Evolutionary conservation across 2,797 vertebrate species (phyloP).

Genomic region (Oophaga sylvatica): DNA sequence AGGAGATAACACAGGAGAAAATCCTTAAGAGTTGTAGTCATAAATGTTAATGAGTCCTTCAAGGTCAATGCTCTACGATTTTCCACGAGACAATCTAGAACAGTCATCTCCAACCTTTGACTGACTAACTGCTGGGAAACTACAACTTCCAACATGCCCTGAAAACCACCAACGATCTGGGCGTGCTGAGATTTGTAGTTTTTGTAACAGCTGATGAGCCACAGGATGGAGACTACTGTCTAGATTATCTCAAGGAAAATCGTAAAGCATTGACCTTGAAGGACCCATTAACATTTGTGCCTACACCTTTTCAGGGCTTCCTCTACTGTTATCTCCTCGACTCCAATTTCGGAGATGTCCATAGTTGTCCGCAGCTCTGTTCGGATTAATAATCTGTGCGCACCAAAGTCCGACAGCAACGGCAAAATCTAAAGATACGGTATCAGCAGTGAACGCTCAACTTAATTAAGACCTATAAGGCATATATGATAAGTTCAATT

Average conservation of each 20-base stretch:
- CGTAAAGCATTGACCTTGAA: not conserved
- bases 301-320: not conserved
- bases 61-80: not conserved
- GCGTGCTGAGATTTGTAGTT: not conserved
- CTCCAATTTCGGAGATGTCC: not conserved
- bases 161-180: not conserved
- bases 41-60: not conserved
- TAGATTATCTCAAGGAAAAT: not conserved
- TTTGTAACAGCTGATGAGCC: not conserved
- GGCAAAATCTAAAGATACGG: constrained; percentile 3
- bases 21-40: not conserved
- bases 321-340: not conserved
- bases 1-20: not conserved
- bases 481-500: constrained; percentile 48
- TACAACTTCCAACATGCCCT: not conserved
- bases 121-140: not conserved
- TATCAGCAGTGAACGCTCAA: constrained; percentile 22
- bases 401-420: not conserved
- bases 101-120: not conserved
- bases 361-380: not conserved
- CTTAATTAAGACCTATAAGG: constrained; percentile 49
- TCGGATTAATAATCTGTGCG: not conserved
- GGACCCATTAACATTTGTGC: not conserved
- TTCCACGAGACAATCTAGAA: not conserved
- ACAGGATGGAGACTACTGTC: not conserved